Base-by-base conservation (phyloP, 2,888 invertebrate genomes). In the Venustoraphidia nigricollis region DNA sequence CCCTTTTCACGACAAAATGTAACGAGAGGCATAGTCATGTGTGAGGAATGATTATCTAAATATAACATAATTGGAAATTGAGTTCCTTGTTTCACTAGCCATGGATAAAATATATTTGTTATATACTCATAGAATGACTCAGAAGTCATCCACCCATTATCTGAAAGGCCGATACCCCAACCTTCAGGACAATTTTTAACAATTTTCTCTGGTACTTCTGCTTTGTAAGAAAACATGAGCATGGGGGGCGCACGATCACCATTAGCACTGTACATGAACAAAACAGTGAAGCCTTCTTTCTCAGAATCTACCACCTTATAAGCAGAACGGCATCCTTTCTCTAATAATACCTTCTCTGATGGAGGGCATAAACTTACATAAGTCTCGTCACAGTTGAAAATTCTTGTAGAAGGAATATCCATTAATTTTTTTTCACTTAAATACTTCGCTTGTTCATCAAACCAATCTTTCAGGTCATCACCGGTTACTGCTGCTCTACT, bases 61-160 rank as follows among this genome's bases (percentile, higher is more conserved):
- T 61, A 65, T 3, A 63, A 44, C 41, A 66, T 54, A 36, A 63
- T 53, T 36, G 56, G 64, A 13, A 57, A 52, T 42, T 55, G 48
- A 38, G 63, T 57, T 34, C 57, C 47, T 44, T 61, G 55, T 48
- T 56, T 51, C 34, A 56, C 39, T 35, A 65, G 50, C 62, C 62
- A 66, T 41, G 59, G 58, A 51, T 58, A 48, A 53, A 65, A 63
- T 36, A 61, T 52, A 50, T 63, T 61, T 5, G 57, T 55, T 4
- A 64, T 56, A 48, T 57, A 64, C 51, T 65, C 60, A 51, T 54
- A 62, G 54, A 66, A 64, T 2, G 54, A 57, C 50, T 59, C 60
- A 4, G 55, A 52, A 8, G 60, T 64, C 63, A 61, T 67, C 66
- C 65, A 66, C 9, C 65, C 64, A 40, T 53, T 60, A 5, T 65